Evolutionary conservation across 2,888 invertebrate genomes (phyloP).

Genomic region (Lamellibrachia satsuma): DNA sequence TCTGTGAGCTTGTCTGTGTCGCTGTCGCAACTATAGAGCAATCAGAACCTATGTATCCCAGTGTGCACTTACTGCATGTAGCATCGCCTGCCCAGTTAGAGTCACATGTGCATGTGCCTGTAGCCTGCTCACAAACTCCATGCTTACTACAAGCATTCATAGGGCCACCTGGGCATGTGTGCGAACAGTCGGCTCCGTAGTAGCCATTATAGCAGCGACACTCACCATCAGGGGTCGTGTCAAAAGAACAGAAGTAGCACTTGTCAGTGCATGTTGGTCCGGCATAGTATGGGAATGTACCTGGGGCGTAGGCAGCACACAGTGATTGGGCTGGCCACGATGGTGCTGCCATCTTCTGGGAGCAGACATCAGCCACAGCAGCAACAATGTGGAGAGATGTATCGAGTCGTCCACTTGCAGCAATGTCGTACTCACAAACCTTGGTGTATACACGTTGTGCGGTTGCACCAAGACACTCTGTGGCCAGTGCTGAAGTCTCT

Average conservation of each 20-base stretch:
- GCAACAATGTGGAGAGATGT: slow-evolving; percentile 32
- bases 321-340: slow-evolving; percentile 42
- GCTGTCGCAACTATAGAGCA: slow-evolving; percentile 38
- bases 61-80: slow-evolving; percentile 37
- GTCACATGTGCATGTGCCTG: slow-evolving; percentile 46
- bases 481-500: slow-evolving; percentile 7
- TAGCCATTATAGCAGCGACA: slow-evolving; percentile 47
- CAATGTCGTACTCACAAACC: slow-evolving; percentile 32
- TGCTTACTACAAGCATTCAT: slow-evolving; percentile 42
- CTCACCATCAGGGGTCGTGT: not conserved
- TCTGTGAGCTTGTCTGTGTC: not conserved
- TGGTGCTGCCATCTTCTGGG: slow-evolving; percentile 21
- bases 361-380: slow-evolving; percentile 42
- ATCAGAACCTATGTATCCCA: slow-evolving; percentile 44
- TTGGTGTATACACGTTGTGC: not conserved
- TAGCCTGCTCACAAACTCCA: slow-evolving; percentile 42
- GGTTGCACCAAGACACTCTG: slow-evolving; percentile 22
- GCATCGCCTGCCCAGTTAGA: slow-evolving; percentile 40
- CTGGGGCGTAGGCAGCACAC: slow-evolving; percentile 44
- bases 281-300: slow-evolving; percentile 28
- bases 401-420: slow-evolving; percentile 34
- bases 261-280: slow-evolving; percentile 41
- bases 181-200: slow-evolving; percentile 44
- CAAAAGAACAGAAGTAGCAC: slow-evolving; percentile 38
- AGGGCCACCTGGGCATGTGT: slow-evolving; percentile 46